Evolutionary conservation across 2,888 invertebrate species (phyloP).

Genomic region (Cheilosia impressa): DNA sequence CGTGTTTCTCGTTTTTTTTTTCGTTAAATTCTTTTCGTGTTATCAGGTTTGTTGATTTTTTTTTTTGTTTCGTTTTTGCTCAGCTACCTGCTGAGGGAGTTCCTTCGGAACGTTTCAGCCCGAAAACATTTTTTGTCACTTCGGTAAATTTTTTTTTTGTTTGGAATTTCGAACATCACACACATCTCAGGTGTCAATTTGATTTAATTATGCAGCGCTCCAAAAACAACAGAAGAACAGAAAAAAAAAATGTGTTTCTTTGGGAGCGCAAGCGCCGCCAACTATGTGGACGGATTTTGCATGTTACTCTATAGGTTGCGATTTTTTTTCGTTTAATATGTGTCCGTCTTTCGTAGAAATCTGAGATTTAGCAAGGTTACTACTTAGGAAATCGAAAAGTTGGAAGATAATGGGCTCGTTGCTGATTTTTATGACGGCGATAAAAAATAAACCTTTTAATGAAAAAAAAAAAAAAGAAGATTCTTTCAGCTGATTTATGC

Average conservation of each 20-base stretch:
- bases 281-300: slow-evolving; percentile 25
- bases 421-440: slow-evolving; percentile 49
- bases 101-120: slow-evolving; percentile 15
- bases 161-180: slow-evolving; percentile 71
- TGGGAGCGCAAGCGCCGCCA: slow-evolving; percentile 57
- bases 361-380: slow-evolving; percentile 56
- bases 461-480: neutral
- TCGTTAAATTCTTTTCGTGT: neutral
- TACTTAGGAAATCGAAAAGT: slow-evolving; percentile 52
- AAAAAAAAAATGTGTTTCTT: neutral
- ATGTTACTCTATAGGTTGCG: slow-evolving; percentile 30
- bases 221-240: neutral
- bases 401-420: slow-evolving; percentile 43
- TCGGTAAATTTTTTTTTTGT: slow-evolving; percentile 10
- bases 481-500: slow-evolving; percentile 37
- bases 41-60: neutral
- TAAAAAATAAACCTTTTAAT: neutral
- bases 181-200: slow-evolving; percentile 76
- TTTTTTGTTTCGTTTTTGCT: neutral
- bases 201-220: slow-evolving; percentile 71
- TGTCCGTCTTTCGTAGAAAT: slow-evolving; percentile 60
- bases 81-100: slow-evolving; percentile 15
- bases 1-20: neutral
- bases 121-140: slow-evolving; percentile 35
- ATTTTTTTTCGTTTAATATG: neutral